Evolutionary conservation across 2,888 invertebrate genomes (phyloP).

Genomic region (Hermodice carunculata): DNA sequence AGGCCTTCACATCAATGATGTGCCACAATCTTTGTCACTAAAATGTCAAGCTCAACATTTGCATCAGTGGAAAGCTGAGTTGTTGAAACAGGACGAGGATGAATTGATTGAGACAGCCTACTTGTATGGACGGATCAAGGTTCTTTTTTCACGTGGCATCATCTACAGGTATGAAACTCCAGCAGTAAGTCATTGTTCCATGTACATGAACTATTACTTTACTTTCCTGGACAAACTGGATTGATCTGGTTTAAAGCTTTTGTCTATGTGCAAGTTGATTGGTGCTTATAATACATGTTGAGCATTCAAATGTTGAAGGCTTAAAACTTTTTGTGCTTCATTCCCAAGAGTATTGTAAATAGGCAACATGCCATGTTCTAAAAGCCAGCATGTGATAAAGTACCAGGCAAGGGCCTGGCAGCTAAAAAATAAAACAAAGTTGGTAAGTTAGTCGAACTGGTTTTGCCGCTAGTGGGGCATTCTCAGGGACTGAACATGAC

Average conservation of each 20-base stretch:
- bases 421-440: too few relatives aligned
- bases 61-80: conserved; percentile 47
- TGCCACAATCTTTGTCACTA: conserved; percentile 51
- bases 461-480: too few relatives aligned
- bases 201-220: too few relatives aligned
- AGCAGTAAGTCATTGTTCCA: neutral
- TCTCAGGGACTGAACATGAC: too few relatives aligned
- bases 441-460: too few relatives aligned
- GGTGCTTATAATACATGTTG: neutral
- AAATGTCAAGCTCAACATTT: conserved; percentile 59
- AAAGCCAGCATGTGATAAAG: neutral
- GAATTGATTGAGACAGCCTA: conserved; percentile 32
- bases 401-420: too few relatives aligned
- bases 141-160: conserved; percentile 58
- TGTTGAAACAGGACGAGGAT: conserved; percentile 21
- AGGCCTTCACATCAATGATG: too few relatives aligned
- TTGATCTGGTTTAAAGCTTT: too few relatives aligned
- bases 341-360: neutral
- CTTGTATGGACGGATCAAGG: conserved; percentile 54
- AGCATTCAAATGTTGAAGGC: too few relatives aligned
- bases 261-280: too few relatives aligned
- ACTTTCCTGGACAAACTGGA: too few relatives aligned
- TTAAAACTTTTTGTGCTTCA: neutral
- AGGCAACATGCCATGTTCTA: neutral
- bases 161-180: conserved; percentile 55